These are phyloP conservation scores for Campoletis sonorensis DNA, from an alignment of 1,140 invertebrate genomes.

Conservation along the genomic window DNA sequence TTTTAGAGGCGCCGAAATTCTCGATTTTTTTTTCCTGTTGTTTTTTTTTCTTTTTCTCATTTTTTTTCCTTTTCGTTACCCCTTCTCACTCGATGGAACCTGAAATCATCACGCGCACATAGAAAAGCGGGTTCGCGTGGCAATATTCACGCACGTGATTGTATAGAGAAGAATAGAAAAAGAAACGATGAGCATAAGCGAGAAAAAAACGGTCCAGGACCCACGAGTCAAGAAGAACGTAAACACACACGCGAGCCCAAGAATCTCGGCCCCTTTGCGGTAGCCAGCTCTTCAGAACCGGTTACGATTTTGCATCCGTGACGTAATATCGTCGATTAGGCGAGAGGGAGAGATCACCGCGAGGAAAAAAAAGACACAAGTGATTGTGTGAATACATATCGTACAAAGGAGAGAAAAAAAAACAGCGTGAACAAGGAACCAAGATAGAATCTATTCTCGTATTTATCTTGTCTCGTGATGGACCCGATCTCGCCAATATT, in stretches of 20 bases:
- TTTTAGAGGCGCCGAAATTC: slow-evolving; percentile 27
- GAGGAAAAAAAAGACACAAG: slow-evolving; percentile 48
- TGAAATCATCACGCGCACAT: not conserved
- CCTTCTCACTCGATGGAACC: not conserved
- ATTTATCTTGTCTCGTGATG: not conserved
- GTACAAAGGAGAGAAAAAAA: slow-evolving; percentile 31
- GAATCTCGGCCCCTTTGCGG: not conserved
- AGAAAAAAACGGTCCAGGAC: slow-evolving; percentile 14
- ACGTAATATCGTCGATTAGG: slow-evolving; percentile 69
- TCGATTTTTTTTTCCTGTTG: not conserved
- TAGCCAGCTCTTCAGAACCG: slow-evolving; percentile 57
- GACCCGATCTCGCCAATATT: too few species aligned
- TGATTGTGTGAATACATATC: slow-evolving; percentile 51
- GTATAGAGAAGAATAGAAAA: not conserved
- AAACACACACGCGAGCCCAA: slow-evolving; percentile 58
- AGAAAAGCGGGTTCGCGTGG: not conserved
- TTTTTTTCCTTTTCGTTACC: not conserved
- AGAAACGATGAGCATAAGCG: not conserved
- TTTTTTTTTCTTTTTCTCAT: not conserved
- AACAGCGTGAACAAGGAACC: not conserved
- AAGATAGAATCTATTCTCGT: not conserved
- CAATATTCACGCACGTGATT: not conserved
- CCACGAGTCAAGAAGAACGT: slow-evolving; percentile 50
- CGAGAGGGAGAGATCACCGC: slow-evolving; percentile 50
- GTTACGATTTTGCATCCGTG: slow-evolving; percentile 70